Evolutionary conservation across 1,140 invertebrate species (phyloP), one percentile per base, ranked within the genome.

Genomic region (Dermatophagoides farinae): DNA sequence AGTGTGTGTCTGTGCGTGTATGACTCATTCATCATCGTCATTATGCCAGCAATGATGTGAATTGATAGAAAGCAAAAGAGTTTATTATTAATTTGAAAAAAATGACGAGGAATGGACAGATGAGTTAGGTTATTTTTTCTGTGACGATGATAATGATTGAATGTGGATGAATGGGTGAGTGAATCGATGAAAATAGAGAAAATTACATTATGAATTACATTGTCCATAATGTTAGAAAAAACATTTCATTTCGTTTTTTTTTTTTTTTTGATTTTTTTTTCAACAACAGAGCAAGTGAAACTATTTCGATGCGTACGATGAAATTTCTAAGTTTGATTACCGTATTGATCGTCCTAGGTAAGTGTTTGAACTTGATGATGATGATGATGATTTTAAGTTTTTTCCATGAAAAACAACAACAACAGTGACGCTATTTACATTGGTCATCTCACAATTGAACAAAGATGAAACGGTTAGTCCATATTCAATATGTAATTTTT

Each of bases 401-500:
- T 55, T 55, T 25, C 14, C 25, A 6, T 44, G 2, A n/a, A 39
- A n/a, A n/a, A n/a, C n/a, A n/a, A n/a, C n/a, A n/a, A n/a, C n/a
- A n/a, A 4, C 23, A 55, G 53, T 23, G 25, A 55, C 53, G 2
- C 14, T 55, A 55, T 55, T 55, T 38, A 25, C 53, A 23, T 55
- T 55, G 14, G 53, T 55, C 53, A n/a, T 55, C 11, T 25, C 53
- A 12, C 53, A 55, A 25, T 4, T 55, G 53, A 55, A 55, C 53
- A 55, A 55, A 38, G 53, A 55, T 55, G 53, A 55, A 55, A 55
- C 53, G 53, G 53, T 55, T 25, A 55, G 53, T 55, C n/a, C 8
- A n/a, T n/a, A n/a, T n/a, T n/a, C n/a, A n/a, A n/a, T n/a, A n/a
- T n/a, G n/a, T n/a, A n/a, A n/a, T n/a, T n/a, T n/a, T n/a, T n/a